Conservation (phyloP, 1,140 invertebrate genomes). For the Caenorhabditis brenneri region DNA sequence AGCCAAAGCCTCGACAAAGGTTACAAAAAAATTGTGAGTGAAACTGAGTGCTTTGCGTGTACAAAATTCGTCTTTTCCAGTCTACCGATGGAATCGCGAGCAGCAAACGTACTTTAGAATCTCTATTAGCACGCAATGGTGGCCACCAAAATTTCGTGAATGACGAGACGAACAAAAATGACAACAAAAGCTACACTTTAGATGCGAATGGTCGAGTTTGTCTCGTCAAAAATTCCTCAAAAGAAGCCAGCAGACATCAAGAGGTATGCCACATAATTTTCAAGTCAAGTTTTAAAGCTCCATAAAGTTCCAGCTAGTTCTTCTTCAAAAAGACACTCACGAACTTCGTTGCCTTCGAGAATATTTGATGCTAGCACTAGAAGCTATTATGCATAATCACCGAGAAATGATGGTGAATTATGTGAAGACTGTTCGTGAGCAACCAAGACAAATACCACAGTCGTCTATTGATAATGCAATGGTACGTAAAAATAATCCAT, state of each 20-base stretch:
- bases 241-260: not conserved
- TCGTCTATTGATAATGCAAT: not conserved
- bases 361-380: slow-evolving; percentile 13
- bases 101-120: slow-evolving; percentile 10
- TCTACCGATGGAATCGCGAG: not conserved
- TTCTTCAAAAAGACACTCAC: slow-evolving; percentile 11
- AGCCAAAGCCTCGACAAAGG: slow-evolving; percentile 1
- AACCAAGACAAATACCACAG: not conserved
- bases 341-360: slow-evolving; percentile 11
- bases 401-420: slow-evolving; percentile 28
- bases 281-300: no score
- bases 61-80: not conserved
- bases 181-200: slow-evolving; percentile 29
- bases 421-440: not conserved
- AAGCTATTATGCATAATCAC: slow-evolving; percentile 24
- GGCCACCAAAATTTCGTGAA: not conserved
- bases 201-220: slow-evolving; percentile 16
- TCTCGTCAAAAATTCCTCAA: slow-evolving; percentile 15
- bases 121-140: slow-evolving; percentile 8
- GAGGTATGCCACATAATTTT: not conserved
- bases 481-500: no score
- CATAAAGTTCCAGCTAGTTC: not conserved
- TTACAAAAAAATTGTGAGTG: slow-evolving; percentile 2
- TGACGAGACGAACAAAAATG: not conserved
- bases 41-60: not conserved